A percentile compares a stretch with the other conserved stretches of the same genome.
phyloP scores from a whole-genome alignment of 2,113 vertebrate species.

The Bagarius yarrelli region DNA sequence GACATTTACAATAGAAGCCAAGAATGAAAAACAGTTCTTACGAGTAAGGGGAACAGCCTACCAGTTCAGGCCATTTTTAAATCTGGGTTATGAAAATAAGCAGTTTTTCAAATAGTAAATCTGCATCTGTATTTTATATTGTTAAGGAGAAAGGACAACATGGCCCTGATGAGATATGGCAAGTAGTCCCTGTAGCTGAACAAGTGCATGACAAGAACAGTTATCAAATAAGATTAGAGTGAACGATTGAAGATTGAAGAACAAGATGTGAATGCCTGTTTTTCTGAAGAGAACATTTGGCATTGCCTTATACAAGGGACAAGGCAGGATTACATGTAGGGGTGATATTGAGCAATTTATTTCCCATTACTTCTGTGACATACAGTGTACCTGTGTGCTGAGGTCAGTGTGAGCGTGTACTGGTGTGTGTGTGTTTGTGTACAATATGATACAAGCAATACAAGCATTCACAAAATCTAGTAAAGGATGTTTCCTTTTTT shows the following conservation, averaged over 20 bases:
- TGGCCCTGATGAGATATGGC: conserved; percentile 47
- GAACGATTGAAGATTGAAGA: neutral
- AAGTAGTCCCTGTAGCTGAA: conserved; percentile 39
- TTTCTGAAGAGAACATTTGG: neutral
- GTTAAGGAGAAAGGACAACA: conserved; percentile 7
- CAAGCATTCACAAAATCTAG: neutral
- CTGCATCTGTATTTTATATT: conserved; percentile 27
- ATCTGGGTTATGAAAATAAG: too few relatives aligned
- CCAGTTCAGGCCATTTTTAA: too few relatives aligned
- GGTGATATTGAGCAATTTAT: conserved; percentile 6
- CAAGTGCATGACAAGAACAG: conserved; percentile 58
- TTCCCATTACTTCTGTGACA: conserved; percentile 16
- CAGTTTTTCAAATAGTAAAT: neutral
- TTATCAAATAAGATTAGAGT: conserved; percentile 20
- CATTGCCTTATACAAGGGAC: conserved; percentile 4
- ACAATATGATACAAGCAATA: neutral
- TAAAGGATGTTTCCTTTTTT: neutral
- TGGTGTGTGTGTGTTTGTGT: conserved; percentile 15
- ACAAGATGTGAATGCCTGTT: conserved; percentile 6
- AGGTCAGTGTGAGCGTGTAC: conserved; percentile 8
- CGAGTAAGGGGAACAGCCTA: too few relatives aligned
- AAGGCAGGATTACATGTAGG: neutral
- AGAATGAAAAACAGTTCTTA: too few relatives aligned
- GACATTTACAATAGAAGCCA: too few relatives aligned
- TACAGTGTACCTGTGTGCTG: conserved; percentile 39